A percentile compares a stretch with the other conserved stretches of the same genome.
These are phyloP conservation scores for Clamator glandarius DNA, from an alignment of 2,797 vertebrate species.

Conservation along the genomic window DNA sequence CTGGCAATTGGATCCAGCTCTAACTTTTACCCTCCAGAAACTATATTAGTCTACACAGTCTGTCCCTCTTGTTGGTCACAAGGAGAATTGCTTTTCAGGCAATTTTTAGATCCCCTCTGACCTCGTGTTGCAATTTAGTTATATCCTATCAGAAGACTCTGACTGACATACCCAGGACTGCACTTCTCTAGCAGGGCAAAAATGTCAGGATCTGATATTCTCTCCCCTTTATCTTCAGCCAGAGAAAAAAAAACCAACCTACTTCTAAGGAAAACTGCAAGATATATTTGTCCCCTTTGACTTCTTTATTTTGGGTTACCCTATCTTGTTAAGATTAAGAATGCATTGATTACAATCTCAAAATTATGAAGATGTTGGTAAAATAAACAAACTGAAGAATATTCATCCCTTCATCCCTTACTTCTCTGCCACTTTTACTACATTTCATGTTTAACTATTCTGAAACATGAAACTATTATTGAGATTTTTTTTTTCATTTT, in stretches of 20 bases:
- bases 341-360: not conserved
- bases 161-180: not conserved
- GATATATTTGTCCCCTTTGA: not conserved
- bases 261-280: not conserved
- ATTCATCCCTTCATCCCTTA: not conserved
- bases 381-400: not conserved
- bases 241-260: not conserved
- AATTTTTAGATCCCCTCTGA: constrained; percentile 24
- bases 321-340: not conserved
- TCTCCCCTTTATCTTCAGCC: not conserved
- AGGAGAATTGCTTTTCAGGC: constrained; percentile 18
- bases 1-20: not conserved
- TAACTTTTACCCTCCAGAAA: constrained; percentile 9
- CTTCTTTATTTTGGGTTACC: not conserved
- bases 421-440: not conserved
- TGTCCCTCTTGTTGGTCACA: not conserved
- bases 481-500: not conserved
- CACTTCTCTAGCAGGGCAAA: not conserved
- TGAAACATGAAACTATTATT: not conserved
- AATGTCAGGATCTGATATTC: not conserved
- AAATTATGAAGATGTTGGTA: not conserved
- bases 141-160: not conserved
- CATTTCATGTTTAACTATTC: not conserved
- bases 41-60: not conserved
- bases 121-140: not conserved